Conservation (phyloP, 2,888 invertebrate species). For the Elysia crispata region DNA sequence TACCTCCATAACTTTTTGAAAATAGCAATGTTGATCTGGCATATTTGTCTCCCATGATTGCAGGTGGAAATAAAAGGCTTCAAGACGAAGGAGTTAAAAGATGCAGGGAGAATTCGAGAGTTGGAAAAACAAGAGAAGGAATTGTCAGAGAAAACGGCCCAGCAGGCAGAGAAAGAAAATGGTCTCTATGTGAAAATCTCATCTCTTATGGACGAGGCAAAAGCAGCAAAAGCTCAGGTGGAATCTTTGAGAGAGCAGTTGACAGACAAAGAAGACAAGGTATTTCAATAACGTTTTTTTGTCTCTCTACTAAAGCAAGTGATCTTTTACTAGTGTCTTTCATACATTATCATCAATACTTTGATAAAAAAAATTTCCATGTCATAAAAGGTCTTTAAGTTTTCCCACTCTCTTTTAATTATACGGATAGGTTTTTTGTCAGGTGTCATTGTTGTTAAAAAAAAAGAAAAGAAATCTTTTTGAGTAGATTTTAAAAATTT, state of each 20-base stretch:
- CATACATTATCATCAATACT: too few relatives aligned
- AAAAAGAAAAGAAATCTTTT: neutral
- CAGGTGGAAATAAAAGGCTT: conserved; percentile 50
- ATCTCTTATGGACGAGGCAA: conserved; percentile 52
- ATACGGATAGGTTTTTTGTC: too few relatives aligned
- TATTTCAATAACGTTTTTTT: neutral
- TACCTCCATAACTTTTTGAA: too few relatives aligned
- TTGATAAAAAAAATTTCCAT: too few relatives aligned
- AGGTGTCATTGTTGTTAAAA: too few relatives aligned
- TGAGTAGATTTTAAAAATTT: too few relatives aligned
- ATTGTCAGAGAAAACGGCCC: conserved; percentile 50
- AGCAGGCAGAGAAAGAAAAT: conserved; percentile 54
- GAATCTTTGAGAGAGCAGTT: conserved; percentile 41
- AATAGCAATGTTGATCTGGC: too few relatives aligned
- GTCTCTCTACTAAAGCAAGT: too few relatives aligned
- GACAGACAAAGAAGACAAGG: conserved; percentile 49
- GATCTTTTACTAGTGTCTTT: too few relatives aligned
- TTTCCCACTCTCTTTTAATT: too few relatives aligned
- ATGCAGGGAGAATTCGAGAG: conserved; percentile 50
- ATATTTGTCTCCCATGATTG: too few relatives aligned
- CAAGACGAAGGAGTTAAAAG: conserved; percentile 50
- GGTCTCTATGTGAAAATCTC: conserved; percentile 53
- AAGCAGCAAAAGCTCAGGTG: conserved; percentile 46
- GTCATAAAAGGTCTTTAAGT: too few relatives aligned
- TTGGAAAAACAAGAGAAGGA: conserved; percentile 55